Evolutionary conservation across 2,888 invertebrate species (phyloP).

Genomic region (Sesamia inferens): DNA sequence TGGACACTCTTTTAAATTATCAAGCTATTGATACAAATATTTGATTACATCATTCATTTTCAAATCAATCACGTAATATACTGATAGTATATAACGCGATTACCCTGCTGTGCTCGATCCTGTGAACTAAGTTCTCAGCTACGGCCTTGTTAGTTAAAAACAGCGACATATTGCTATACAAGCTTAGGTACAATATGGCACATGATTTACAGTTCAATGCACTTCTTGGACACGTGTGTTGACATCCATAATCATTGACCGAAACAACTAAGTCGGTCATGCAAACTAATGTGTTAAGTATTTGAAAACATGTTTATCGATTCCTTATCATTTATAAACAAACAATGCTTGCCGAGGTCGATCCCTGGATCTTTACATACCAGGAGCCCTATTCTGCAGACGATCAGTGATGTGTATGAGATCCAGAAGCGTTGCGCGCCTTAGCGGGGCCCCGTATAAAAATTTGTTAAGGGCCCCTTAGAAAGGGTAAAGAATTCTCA

Average conservation of each 20-base stretch:
- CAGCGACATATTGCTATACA: background rate
- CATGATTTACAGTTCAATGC: conserved; percentile 53
- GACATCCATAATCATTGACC: conserved; percentile 47
- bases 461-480: too few relatives aligned
- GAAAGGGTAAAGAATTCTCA: too few relatives aligned
- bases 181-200: conserved; percentile 3
- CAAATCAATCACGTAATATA: too few relatives aligned
- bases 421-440: too few relatives aligned
- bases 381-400: background rate
- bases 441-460: too few relatives aligned
- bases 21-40: too few relatives aligned
- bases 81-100: too few relatives aligned
- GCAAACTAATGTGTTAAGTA: conserved; percentile 12
- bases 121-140: background rate
- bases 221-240: conserved; percentile 41
- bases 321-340: background rate
- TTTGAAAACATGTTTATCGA: background rate
- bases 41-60: too few relatives aligned
- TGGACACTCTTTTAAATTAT: too few relatives aligned
- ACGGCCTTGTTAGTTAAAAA: background rate
- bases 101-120: background rate
- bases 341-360: background rate
- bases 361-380: background rate
- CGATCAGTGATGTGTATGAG: too few relatives aligned
- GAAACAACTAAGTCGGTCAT: conserved; percentile 43